Conservation (phyloP, 2,888 invertebrate species). For the Maniola hyperantus region DNA sequence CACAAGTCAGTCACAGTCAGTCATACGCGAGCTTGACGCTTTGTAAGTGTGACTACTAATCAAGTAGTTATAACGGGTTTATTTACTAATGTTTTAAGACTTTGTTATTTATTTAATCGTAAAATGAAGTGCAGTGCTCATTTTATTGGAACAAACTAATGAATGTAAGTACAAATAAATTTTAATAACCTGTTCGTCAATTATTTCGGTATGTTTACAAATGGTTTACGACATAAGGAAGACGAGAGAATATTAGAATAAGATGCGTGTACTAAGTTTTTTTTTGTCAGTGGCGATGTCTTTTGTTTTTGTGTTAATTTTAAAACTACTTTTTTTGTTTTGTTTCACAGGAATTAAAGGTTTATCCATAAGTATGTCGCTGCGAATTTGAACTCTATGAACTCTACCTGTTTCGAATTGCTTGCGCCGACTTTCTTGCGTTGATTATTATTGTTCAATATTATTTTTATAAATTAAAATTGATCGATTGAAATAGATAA, state of each 20-base stretch:
- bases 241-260: slow-evolving; percentile 11
- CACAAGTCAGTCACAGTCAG: too few relatives aligned
- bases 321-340: slow-evolving; percentile 1
- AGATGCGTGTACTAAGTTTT: slow-evolving; percentile 20
- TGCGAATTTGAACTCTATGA: slow-evolving; percentile 8
- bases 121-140: slow-evolving; percentile 37
- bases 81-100: slow-evolving; percentile 8
- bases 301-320: slow-evolving; percentile 32
- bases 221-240: slow-evolving; percentile 39
- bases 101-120: slow-evolving; percentile 17
- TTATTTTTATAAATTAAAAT: not conserved
- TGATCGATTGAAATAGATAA: not conserved
- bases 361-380: slow-evolving; percentile 6
- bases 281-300: slow-evolving; percentile 31
- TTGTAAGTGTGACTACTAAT: not conserved
- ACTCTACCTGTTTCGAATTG: not conserved
- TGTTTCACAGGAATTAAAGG: not conserved
- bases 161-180: slow-evolving; percentile 42
- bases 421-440: not conserved
- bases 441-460: not conserved
- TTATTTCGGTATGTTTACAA: slow-evolving; percentile 36
- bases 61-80: slow-evolving; percentile 4
- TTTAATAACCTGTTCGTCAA: slow-evolving; percentile 29
- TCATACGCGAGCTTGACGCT: too few relatives aligned
- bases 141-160: slow-evolving; percentile 18